A percentile compares a stretch with the other conserved stretches of the same genome.
These are phyloP conservation scores for Sarcophilus harrisii DNA, from an alignment of 2,797 vertebrate species.

Conservation along the genomic window DNA sequence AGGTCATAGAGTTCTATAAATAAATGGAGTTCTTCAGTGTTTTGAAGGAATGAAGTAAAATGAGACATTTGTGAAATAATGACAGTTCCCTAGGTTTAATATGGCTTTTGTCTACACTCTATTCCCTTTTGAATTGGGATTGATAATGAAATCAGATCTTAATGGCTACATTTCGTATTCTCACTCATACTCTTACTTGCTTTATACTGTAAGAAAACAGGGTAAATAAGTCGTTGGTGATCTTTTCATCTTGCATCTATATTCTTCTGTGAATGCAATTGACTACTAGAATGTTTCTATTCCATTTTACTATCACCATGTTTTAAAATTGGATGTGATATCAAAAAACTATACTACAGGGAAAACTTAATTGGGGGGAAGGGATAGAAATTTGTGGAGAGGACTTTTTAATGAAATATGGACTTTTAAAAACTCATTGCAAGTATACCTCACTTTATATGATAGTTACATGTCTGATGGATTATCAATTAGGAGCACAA, in stretches of 20 bases:
- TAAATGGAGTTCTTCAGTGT: slow-evolving; percentile 53
- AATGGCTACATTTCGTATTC: background rate
- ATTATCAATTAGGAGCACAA: background rate
- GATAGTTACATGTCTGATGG: background rate
- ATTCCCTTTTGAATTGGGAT: background rate
- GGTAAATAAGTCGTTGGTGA: background rate
- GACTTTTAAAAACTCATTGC: slow-evolving; percentile 34
- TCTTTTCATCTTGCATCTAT: slow-evolving; percentile 34
- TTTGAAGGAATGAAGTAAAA: slow-evolving; percentile 52
- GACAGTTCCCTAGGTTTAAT: background rate
- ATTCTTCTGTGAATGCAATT: slow-evolving; percentile 21
- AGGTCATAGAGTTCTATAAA: slow-evolving; percentile 55
- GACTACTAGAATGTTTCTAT: slow-evolving; percentile 8
- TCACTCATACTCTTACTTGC: background rate
- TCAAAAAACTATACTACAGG: background rate
- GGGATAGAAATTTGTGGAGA: background rate
- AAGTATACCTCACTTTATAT: slow-evolving; percentile 56
- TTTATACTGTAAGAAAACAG: slow-evolving; percentile 34
- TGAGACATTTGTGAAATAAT: slow-evolving; percentile 16
- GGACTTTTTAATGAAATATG: slow-evolving; percentile 18
- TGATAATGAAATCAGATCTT: background rate
- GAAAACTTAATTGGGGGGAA: slow-evolving; percentile 20
- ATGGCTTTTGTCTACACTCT: background rate
- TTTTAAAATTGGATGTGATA: slow-evolving; percentile 38
- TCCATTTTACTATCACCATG: slow-evolving; percentile 26